phyloP scores from a whole-genome alignment of 2,888 invertebrate genomes.

The Hesperia comma region DNA sequence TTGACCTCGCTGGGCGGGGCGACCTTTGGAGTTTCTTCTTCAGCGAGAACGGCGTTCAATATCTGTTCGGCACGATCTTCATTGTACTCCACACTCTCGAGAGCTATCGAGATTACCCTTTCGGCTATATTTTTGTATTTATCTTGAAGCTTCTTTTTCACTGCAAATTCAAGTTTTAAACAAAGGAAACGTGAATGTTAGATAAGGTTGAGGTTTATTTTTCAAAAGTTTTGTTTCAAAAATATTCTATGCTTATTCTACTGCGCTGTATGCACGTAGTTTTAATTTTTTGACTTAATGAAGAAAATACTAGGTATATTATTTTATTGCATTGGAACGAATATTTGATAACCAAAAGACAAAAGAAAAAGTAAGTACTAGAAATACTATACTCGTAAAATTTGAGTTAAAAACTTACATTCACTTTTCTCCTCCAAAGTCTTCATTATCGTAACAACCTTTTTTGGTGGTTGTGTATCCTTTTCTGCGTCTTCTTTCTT shows the following conservation, averaged over 20 bases:
- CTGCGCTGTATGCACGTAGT: too few species aligned
- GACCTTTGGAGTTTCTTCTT: conserved; percentile 78
- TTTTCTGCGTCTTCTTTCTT: conserved; percentile 52
- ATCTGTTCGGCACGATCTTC: conserved; percentile 92
- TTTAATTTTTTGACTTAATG: too few species aligned
- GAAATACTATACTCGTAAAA: too few species aligned
- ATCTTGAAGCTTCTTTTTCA: conserved; percentile 87
- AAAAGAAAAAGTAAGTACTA: too few species aligned
- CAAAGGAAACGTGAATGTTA: not conserved
- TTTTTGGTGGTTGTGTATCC: conserved; percentile 65
- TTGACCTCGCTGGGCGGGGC: conserved; percentile 50
- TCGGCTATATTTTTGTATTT: conserved; percentile 91
- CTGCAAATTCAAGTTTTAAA: conserved; percentile 64
- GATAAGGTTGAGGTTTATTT: too few species aligned
- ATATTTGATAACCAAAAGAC: too few species aligned
- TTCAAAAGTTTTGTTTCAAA: too few species aligned
- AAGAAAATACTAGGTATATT: too few species aligned
- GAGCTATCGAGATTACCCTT: conserved; percentile 91
- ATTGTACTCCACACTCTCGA: conserved; percentile 94
- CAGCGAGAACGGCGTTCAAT: conserved; percentile 87
- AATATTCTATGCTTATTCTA: too few species aligned
- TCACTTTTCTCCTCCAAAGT: conserved; percentile 87
- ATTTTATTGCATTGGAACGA: too few species aligned
- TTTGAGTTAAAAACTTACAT: conserved; percentile 76
- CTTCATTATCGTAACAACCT: conserved; percentile 86